These are phyloP conservation scores for Tragelaphus buxtoni DNA, from an alignment of 2,113 vertebrate genomes.

Conservation along the genomic window DNA sequence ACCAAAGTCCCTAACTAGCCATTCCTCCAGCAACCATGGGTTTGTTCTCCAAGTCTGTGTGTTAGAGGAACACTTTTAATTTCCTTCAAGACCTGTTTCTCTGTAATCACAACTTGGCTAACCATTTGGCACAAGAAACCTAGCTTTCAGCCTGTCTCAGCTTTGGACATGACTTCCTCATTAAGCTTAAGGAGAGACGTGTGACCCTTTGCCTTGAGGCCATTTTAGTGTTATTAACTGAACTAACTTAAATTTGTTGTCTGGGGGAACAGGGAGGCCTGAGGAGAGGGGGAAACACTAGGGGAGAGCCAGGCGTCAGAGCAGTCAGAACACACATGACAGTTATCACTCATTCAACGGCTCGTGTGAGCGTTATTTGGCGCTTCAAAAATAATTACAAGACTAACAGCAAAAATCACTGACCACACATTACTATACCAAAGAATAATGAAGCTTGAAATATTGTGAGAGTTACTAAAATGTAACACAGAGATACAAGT, in stretches of 20 bases:
- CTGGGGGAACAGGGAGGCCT: not conserved
- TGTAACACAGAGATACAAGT: not conserved
- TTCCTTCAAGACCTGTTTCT: not conserved
- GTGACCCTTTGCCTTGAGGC: not conserved
- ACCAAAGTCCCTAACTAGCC: not conserved
- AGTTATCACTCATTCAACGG: not conserved
- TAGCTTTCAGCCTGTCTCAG: not conserved
- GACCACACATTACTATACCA: not conserved
- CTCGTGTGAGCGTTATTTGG: not conserved
- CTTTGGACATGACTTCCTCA: not conserved
- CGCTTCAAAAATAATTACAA: not conserved
- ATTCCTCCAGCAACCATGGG: not conserved
- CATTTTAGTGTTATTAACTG: not conserved
- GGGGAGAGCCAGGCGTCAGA: not conserved
- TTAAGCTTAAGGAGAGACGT: not conserved
- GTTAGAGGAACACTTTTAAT: not conserved
- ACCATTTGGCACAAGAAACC: not conserved
- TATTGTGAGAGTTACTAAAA: not conserved
- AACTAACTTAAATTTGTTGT: not conserved
- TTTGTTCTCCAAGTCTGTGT: not conserved
- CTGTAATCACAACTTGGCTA: not conserved
- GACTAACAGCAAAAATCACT: not conserved
- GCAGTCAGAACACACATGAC: not conserved
- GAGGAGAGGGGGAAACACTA: not conserved
- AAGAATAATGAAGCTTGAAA: not conserved